phyloP scores from a whole-genome alignment of 2,113 vertebrate genomes.

The Phyllopteryx taeniolatus region DNA sequence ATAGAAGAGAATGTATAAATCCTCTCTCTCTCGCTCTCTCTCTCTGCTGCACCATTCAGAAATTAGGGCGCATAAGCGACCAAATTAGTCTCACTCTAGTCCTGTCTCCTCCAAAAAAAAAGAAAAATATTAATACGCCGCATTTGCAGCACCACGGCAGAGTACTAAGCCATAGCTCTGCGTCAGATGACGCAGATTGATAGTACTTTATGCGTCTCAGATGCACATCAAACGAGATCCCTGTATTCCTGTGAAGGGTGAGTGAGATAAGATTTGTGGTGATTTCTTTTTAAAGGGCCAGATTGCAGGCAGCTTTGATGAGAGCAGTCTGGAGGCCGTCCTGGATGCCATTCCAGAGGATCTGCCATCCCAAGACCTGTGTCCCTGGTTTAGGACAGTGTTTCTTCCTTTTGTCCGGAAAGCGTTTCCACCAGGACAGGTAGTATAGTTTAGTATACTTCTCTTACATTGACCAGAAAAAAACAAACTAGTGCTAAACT shows the following conservation, averaged over 20 bases:
- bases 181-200: too few relatives aligned
- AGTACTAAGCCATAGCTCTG: too few relatives aligned
- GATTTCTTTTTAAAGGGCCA: conserved; percentile 75
- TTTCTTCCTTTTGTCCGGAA: conserved; percentile 86
- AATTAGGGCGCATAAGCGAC: too few relatives aligned
- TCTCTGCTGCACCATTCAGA: too few relatives aligned
- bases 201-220: too few relatives aligned
- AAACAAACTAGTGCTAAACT: neutral
- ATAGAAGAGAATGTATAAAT: too few relatives aligned
- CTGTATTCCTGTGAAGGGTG: neutral
- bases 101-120: too few relatives aligned
- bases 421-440: conserved; percentile 83
- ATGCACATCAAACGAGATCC: neutral
- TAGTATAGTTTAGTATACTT: conserved; percentile 38
- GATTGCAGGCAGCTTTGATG: conserved; percentile 79
- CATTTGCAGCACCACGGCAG: too few relatives aligned
- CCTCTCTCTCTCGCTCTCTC: too few relatives aligned
- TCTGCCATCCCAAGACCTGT: conserved; percentile 77
- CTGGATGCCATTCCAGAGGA: conserved; percentile 78
- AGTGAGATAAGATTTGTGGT: conserved; percentile 3
- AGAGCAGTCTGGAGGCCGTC: conserved; percentile 77
- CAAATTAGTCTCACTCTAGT: too few relatives aligned
- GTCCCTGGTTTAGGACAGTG: conserved; percentile 84
- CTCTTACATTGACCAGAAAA: neutral
- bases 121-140: too few relatives aligned